phyloP scores from a whole-genome alignment of 2,888 invertebrate genomes.

The Latrodectus elegans region DNA sequence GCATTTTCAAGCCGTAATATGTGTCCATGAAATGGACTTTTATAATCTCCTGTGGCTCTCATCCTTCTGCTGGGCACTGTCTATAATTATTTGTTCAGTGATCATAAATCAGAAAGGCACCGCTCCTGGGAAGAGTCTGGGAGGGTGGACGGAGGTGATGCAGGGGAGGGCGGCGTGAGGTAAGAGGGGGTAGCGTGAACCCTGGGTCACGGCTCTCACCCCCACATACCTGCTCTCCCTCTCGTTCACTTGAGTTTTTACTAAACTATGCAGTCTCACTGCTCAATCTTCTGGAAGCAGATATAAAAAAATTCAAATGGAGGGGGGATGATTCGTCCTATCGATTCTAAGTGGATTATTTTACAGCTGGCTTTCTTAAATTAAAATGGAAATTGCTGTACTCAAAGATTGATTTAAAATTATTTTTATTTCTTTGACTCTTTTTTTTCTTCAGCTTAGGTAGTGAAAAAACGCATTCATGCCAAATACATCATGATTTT shows the following conservation, averaged over 20 bases:
- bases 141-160: conserved; percentile 23
- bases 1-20: conserved; percentile 44
- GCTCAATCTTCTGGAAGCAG: too few species aligned
- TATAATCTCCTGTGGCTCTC: conserved; percentile 17
- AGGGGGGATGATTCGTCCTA: too few species aligned
- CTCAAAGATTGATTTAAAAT: too few species aligned
- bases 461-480: too few species aligned
- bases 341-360: too few species aligned
- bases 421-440: too few species aligned
- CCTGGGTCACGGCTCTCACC: conserved; percentile 43
- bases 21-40: conserved; percentile 44
- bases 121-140: conserved; percentile 9
- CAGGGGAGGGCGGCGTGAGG: conserved; percentile 25
- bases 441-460: too few species aligned
- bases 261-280: too few species aligned
- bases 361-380: too few species aligned
- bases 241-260: not conserved
- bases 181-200: conserved; percentile 29
- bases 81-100: conserved; percentile 65
- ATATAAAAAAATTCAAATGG: too few species aligned
- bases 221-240: conserved; percentile 36
- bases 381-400: too few species aligned
- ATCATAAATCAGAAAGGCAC: conserved; percentile 65
- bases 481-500: too few species aligned
- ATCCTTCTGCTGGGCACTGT: conserved; percentile 4